Conservation (phyloP, 2,888 invertebrate species). For the Sminthurides aquaticus region DNA sequence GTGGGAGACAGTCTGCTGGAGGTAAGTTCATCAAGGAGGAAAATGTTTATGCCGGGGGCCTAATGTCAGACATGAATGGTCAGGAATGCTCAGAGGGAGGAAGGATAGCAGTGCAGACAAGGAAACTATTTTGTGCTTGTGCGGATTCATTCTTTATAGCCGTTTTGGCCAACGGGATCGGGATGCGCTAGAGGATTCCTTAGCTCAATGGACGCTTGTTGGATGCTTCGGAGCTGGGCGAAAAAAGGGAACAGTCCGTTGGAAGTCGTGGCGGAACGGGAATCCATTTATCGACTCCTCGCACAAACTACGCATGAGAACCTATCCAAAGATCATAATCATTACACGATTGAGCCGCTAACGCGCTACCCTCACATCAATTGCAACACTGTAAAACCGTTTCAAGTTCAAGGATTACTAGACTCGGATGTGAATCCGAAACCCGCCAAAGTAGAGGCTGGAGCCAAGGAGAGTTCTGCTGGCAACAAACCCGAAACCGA, state of each 20-base stretch:
- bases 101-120: too few species aligned
- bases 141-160: constrained; percentile 28
- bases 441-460: background rate
- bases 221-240: constrained; percentile 52
- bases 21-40: constrained; percentile 44
- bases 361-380: constrained; percentile 46
- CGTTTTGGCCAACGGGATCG: constrained; percentile 55
- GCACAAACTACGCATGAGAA: constrained; percentile 55
- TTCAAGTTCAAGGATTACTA: constrained; percentile 46
- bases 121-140: background rate
- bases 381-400: constrained; percentile 37
- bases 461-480: constrained; percentile 7
- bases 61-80: too few species aligned
- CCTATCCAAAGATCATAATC: constrained; percentile 49
- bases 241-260: constrained; percentile 47
- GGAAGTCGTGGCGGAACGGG: constrained; percentile 51
- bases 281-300: constrained; percentile 52
- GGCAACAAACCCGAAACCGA: background rate
- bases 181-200: constrained; percentile 55
- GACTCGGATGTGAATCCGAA: constrained; percentile 45
- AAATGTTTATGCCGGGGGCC: background rate
- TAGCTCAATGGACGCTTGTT: constrained; percentile 52
- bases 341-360: constrained; percentile 45
- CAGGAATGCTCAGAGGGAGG: too few species aligned
- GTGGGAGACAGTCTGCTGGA: constrained; percentile 54